These are phyloP conservation scores for Drosophila neotestacea DNA, from an alignment of 2,888 invertebrate genomes.

Conservation along the genomic window DNA sequence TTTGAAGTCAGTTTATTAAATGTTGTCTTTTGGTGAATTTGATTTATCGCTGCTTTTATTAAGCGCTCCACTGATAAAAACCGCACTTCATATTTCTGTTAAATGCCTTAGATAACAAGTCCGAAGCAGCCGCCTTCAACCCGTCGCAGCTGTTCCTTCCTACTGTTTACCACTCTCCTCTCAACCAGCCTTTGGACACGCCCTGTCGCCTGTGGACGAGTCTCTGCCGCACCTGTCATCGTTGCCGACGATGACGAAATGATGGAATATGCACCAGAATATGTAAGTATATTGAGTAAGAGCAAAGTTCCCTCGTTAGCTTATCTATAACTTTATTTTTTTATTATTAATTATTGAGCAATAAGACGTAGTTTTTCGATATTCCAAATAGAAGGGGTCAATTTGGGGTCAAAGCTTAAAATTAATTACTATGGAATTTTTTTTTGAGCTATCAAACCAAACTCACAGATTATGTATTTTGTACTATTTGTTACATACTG, in stretches of 20 bases:
- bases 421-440: no score
- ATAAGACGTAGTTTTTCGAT: no score
- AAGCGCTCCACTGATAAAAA: constrained; percentile 69
- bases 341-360: no score
- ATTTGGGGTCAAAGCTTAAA: no score
- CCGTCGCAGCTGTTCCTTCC: constrained; percentile 16
- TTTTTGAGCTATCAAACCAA: no score
- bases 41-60: constrained; percentile 77
- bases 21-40: constrained; percentile 62
- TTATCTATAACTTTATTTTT: no score
- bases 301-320: no score
- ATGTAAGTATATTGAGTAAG: constrained; percentile 74
- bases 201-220: constrained; percentile 40
- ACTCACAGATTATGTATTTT: no score
- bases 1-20: constrained; percentile 79
- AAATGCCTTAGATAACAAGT: constrained; percentile 71
- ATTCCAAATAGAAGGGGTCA: no score
- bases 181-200: constrained; percentile 55
- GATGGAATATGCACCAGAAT: constrained; percentile 84
- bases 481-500: no score
- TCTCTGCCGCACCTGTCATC: constrained; percentile 61
- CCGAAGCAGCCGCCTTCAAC: constrained; percentile 38
- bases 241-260: constrained; percentile 74
- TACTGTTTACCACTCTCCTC: constrained; percentile 41
- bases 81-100: constrained; percentile 70